Conservation (phyloP, 2,113 vertebrate genomes). For the Nannobrachium achirus region DNA sequence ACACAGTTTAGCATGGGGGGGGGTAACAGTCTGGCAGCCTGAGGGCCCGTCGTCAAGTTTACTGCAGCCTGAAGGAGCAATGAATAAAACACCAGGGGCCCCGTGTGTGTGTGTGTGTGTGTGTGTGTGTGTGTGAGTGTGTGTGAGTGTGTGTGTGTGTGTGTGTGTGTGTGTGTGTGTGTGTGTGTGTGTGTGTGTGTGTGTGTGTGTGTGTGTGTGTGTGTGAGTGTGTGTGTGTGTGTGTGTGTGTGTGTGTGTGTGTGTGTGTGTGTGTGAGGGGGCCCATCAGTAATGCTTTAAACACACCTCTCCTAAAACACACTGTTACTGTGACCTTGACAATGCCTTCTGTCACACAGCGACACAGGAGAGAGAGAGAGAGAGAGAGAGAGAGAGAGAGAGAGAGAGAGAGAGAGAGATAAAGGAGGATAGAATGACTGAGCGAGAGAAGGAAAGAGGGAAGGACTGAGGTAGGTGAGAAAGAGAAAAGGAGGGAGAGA, state of each 20-base stretch:
- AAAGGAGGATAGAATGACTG: neutral
- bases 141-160: too few species aligned
- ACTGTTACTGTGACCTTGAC: constrained; percentile 64
- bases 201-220: too few species aligned
- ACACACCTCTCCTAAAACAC: constrained; percentile 45
- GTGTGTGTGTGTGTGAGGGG: too few species aligned
- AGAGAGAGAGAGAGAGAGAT: neutral
- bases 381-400: neutral
- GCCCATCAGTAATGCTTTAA: constrained; percentile 68
- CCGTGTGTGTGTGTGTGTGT: constrained; percentile 50
- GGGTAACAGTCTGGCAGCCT: constrained; percentile 61
- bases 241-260: too few species aligned
- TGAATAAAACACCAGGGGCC: constrained; percentile 69
- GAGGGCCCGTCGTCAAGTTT: constrained; percentile 57
- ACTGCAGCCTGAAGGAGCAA: constrained; percentile 62
- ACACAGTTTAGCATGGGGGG: constrained; percentile 31
- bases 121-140: too few species aligned
- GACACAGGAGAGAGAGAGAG: neutral
- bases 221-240: too few species aligned
- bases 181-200: too few species aligned
- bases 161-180: too few species aligned
- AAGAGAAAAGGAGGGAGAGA: neutral
- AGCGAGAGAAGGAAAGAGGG: neutral
- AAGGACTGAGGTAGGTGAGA: constrained; percentile 27
- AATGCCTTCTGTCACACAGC: constrained; percentile 56